Evolutionary conservation across 2,888 invertebrate species (phyloP).

Genomic region (Drosophila bunnanda): DNA sequence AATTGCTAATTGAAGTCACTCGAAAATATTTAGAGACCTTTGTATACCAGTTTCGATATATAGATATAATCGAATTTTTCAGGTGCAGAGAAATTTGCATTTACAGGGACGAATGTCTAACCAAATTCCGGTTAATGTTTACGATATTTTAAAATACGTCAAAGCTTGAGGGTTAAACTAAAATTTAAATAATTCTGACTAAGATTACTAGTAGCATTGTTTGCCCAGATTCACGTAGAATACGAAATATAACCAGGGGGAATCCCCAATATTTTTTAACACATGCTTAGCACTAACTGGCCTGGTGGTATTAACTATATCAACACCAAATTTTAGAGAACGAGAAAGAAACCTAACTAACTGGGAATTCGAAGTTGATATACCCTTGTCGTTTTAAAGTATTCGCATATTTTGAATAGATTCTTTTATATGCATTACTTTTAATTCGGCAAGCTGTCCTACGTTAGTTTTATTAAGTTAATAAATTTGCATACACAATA

Average conservation of each 20-base stretch:
- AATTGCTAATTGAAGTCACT: constrained; percentile 66
- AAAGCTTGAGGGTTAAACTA: not conserved
- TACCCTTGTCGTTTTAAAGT: no score
- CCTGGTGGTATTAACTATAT: not conserved
- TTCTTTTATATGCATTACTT: no score
- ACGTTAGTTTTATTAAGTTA: no score
- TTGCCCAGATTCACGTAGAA: not conserved
- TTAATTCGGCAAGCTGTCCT: no score
- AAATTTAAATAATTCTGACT: constrained; percentile 23
- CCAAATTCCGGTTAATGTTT: not conserved
- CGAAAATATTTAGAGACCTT: constrained; percentile 45
- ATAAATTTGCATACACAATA: no score
- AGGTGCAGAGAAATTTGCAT: constrained; percentile 11
- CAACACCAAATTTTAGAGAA: no score
- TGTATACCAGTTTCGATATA: constrained; percentile 3
- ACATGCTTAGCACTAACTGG: no score
- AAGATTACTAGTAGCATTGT: not conserved
- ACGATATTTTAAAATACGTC: constrained; percentile 11
- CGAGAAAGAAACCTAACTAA: no score
- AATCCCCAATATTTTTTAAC: constrained; percentile 1
- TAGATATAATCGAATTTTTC: constrained; percentile 14
- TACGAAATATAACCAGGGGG: not conserved
- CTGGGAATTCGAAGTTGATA: no score
- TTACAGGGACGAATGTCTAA: constrained; percentile 1
- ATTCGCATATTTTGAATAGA: no score